Evolutionary conservation across 2,888 invertebrate species (phyloP).

Genomic region (Cataglyphis altisquamis): DNA sequence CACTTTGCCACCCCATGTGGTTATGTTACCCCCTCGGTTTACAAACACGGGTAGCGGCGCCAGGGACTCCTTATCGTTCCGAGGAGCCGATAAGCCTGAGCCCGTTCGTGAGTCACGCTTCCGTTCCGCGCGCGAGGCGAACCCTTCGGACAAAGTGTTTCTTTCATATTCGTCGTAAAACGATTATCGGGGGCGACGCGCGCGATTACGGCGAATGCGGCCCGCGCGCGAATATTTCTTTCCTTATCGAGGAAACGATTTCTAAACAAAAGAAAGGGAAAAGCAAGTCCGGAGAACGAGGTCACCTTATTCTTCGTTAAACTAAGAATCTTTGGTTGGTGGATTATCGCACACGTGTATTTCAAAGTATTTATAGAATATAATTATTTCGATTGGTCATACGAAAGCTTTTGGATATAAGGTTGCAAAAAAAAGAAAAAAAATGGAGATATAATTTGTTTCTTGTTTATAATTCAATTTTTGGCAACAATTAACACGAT

Average conservation of each 20-base stretch:
- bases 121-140: constrained; percentile 59
- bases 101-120: constrained; percentile 70
- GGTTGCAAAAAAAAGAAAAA: neutral
- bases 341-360: neutral
- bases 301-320: neutral
- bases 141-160: constrained; percentile 53
- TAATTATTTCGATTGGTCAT: neutral
- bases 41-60: constrained; percentile 42
- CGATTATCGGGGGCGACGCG: constrained; percentile 42
- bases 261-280: neutral
- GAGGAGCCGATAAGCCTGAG: constrained; percentile 58
- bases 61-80: constrained; percentile 60
- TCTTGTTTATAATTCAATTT: neutral
- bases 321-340: neutral
- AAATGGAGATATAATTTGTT: neutral
- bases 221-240: constrained; percentile 1
- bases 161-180: constrained; percentile 53
- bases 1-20: constrained; percentile 59
- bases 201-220: constrained; percentile 31
- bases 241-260: neutral
- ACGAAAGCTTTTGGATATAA: neutral
- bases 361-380: neutral
- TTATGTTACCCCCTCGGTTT: constrained; percentile 41
- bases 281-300: neutral
- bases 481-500: neutral